phyloP scores from a whole-genome alignment of 2,797 vertebrate genomes.

The Vireo griseus region DNA sequence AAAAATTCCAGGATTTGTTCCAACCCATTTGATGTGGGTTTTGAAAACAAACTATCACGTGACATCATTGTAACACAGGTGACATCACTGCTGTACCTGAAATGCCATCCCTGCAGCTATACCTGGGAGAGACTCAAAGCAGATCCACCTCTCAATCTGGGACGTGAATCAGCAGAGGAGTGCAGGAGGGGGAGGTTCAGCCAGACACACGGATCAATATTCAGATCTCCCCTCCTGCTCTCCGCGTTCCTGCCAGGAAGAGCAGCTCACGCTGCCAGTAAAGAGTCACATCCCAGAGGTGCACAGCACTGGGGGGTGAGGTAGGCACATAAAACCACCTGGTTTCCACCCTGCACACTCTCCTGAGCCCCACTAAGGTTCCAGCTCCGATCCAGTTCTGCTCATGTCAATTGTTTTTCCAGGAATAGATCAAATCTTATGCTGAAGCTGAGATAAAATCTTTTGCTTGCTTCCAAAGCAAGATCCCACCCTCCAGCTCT shows the following conservation, averaged over 20 bases:
- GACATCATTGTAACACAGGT: too few species aligned
- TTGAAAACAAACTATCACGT: background rate
- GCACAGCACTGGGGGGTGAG: background rate
- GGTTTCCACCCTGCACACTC: background rate
- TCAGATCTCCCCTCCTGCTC: background rate
- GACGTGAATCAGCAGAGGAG: background rate
- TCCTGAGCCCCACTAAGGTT: background rate
- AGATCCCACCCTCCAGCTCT: background rate
- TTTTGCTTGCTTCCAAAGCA: background rate
- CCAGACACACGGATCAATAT: background rate
- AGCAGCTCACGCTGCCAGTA: background rate
- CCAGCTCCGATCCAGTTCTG: background rate
- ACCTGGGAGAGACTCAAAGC: background rate
- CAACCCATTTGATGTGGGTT: background rate
- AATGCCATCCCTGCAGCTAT: background rate
- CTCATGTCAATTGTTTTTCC: background rate
- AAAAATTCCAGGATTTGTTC: background rate
- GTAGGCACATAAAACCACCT: accelerated
- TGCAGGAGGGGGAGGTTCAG: background rate
- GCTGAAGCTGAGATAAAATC: background rate
- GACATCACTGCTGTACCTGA: accelerated
- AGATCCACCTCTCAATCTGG: background rate
- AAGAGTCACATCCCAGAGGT: background rate
- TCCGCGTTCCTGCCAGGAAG: background rate
- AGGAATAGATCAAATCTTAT: background rate